Base-by-base conservation (phyloP, 2,113 vertebrate species). In the Platysteira castanea region DNA sequence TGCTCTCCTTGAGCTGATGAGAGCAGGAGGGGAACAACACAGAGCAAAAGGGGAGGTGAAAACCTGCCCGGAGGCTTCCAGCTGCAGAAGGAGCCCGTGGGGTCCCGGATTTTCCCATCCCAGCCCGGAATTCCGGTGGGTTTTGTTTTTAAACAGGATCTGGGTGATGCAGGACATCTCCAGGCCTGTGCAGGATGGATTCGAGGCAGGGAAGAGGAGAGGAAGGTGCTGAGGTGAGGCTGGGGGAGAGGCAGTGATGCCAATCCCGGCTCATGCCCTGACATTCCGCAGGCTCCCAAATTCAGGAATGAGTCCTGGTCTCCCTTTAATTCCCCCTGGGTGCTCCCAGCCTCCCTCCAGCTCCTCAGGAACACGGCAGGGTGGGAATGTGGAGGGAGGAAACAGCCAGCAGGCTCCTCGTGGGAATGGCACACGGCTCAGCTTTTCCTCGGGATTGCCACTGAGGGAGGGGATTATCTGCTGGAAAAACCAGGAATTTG, bases 241-340 rank as follows among this genome's bases (percentile, higher is more conserved):
- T 68, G 95, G 81, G 76, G 56, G 82, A 28, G 80, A 50, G 95
- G 96, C 94, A 90, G 82, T 89, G 92, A 94, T 57, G 67, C 93
- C 95, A 95, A 90, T 86, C 20, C 92, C 49, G 23, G 49, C 70
- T 82, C 75, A 26, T 93, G 39, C 93, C 95, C 95, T 65, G 76
- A 65, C 65, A 11, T 67, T 89, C 75, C 56, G 87, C 81, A 69
- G 18, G 16, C 92, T 87, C 90, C 90, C 28, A 65, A 64, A 91
- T 46, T 87, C 6, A 11, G 95, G 70, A 84, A 74, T 13, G 89
- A 79, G 61, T n/a, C 87, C 91, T 54, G 46, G 37, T 67, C 26
- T 59, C 76, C 61, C 7, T 56, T 73, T 87, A 82, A 96, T 96
- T 84, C 44, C 76, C 63, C 69, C 2, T 7, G 82, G 26, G 35